A percentile compares a stretch with the other conserved stretches of the same genome.
Conservation (phyloP, 2,113 vertebrate genomes). For the Butorides virescens region DNA sequence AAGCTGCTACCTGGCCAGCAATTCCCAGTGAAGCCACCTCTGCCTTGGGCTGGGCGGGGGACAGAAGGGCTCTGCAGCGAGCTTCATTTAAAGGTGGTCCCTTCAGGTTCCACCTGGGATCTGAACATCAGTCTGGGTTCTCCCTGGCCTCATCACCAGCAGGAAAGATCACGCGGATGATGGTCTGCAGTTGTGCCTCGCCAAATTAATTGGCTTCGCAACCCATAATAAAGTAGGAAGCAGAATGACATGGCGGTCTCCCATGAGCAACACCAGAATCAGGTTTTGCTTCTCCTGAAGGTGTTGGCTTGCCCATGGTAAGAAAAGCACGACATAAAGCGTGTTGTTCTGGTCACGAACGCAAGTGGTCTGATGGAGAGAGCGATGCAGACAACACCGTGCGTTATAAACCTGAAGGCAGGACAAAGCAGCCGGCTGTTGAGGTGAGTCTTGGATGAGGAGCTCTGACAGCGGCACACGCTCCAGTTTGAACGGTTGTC, state of each 20-base stretch:
- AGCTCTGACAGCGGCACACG: background rate
- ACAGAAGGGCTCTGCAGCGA: background rate
- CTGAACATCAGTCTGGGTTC: background rate
- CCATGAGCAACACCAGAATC: background rate
- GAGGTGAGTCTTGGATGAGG: background rate
- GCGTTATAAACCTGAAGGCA: background rate
- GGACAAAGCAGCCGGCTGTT: background rate
- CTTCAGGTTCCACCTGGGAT: background rate
- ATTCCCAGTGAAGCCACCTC: background rate
- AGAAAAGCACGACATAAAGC: background rate
- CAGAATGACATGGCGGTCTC: accelerated
- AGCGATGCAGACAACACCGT: accelerated
- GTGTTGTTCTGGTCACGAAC: background rate
- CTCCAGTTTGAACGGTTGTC: background rate
- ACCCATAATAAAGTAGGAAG: background rate
- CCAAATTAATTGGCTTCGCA: background rate
- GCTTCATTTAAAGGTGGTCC: background rate
- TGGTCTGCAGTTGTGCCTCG: background rate
- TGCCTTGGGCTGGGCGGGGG: background rate
- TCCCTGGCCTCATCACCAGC: background rate
- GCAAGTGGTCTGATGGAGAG: background rate
- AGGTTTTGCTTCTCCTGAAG: background rate
- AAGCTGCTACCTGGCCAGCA: background rate
- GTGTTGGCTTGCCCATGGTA: background rate
- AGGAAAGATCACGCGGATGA: background rate